Percentiles rank a stretch among this genome's conserved stretches.
phyloP scores from a whole-genome alignment of 2,797 vertebrate genomes.

The Dendrocincla fuliginosa region DNA sequence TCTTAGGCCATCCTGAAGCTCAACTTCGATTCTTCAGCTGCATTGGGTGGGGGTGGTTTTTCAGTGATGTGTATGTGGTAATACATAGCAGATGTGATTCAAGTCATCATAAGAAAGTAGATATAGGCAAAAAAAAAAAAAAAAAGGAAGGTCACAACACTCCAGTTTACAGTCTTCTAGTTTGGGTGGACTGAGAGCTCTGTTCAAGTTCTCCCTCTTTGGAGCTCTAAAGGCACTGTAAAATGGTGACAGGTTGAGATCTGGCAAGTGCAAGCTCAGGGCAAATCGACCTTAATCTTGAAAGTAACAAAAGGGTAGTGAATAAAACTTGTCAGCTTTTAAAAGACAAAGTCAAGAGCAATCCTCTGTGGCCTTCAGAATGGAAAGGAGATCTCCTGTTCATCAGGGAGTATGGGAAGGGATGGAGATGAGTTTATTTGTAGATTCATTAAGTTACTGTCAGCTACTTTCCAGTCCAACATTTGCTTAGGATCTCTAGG shows the following conservation, averaged over 20 bases:
- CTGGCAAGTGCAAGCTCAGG: neutral
- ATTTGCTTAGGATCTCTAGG: neutral
- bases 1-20: neutral
- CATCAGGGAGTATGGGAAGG: neutral
- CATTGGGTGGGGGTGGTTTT: neutral
- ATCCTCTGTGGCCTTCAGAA: neutral
- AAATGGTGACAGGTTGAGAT: neutral
- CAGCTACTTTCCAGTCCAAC: neutral
- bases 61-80: neutral
- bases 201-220: neutral
- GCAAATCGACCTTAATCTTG: neutral
- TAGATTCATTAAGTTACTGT: neutral
- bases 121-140: neutral
- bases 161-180: neutral
- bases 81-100: neutral
- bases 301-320: neutral
- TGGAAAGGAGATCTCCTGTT: neutral
- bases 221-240: neutral
- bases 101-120: neutral
- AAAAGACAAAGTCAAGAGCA: neutral
- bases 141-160: neutral
- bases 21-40: neutral
- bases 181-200: neutral
- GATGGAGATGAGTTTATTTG: neutral
- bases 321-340: neutral